phyloP scores from a whole-genome alignment of 2,888 invertebrate genomes.

The Anticlea derivata region DNA sequence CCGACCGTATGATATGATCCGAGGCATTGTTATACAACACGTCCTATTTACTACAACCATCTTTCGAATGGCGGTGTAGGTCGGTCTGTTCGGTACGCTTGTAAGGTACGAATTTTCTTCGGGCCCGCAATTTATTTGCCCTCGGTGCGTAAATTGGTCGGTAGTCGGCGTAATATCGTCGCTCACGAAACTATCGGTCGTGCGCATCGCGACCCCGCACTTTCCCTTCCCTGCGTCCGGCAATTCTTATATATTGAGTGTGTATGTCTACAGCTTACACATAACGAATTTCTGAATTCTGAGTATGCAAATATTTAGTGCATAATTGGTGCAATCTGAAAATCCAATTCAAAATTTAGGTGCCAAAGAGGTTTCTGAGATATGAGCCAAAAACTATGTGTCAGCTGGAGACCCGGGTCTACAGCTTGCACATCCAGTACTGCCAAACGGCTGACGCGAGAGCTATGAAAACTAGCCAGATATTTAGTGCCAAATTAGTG shows the following conservation, averaged over 20 bases:
- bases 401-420: too few relatives aligned
- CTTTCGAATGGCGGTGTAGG: conserved; percentile 23
- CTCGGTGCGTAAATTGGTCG: conserved; percentile 54
- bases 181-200: conserved; percentile 49
- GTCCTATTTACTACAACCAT: conserved; percentile 15
- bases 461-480: too few relatives aligned
- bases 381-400: too few relatives aligned
- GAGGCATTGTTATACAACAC: conserved; percentile 3
- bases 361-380: too few relatives aligned
- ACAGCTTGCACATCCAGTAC: too few relatives aligned
- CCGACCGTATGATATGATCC: background rate
- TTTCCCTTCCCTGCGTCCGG: conserved; percentile 43
- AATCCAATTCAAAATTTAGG: too few relatives aligned
- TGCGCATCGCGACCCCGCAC: conserved; percentile 43
- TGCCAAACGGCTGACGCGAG: too few relatives aligned
- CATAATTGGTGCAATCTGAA: too few relatives aligned
- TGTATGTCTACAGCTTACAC: too few relatives aligned
- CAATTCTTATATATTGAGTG: conserved; percentile 64
- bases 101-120: conserved; percentile 22
- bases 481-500: too few relatives aligned
- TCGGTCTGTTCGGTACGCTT: conserved; percentile 2
- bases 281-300: too few relatives aligned
- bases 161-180: conserved; percentile 52
- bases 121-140: conserved; percentile 49
- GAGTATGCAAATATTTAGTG: too few relatives aligned